Percentiles rank a stretch among this genome's conserved stretches.
phyloP scores from a whole-genome alignment of 2,797 vertebrate species.

The Setipinna tenuifilis region DNA sequence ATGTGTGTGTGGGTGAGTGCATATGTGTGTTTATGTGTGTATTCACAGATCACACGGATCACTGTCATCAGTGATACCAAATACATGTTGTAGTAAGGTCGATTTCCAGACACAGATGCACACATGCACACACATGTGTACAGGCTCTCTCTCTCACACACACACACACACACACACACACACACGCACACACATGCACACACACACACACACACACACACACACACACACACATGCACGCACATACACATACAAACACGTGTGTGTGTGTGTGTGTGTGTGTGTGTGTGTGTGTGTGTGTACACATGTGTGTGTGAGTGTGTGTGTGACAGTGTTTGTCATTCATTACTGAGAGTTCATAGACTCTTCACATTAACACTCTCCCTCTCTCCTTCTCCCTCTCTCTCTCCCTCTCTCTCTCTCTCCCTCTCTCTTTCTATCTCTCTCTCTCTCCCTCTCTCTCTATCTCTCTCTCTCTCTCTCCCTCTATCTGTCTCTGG shows the following conservation, averaged over 20 bases:
- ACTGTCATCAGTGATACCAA: too few species aligned
- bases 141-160: too few species aligned
- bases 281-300: conserved; percentile 61
- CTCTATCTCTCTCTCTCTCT: neutral
- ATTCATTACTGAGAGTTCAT: conserved; percentile 9
- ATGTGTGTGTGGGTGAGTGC: neutral
- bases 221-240: too few species aligned
- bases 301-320: neutral
- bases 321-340: neutral
- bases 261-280: conserved; percentile 76
- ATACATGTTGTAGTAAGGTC: too few species aligned
- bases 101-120: too few species aligned
- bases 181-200: conserved; percentile 30
- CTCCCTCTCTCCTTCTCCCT: neutral
- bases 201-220: too few species aligned
- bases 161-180: too few species aligned
- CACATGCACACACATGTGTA: too few species aligned
- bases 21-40: conserved; percentile 51
- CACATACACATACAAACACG: neutral
- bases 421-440: too few species aligned
- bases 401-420: neutral
- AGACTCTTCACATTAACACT: neutral
- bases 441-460: neutral
- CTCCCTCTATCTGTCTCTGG: too few species aligned
- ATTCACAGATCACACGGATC: too few species aligned